phyloP scores from a whole-genome alignment of 2,113 vertebrate genomes.

The Arvicanthis niloticus region DNA sequence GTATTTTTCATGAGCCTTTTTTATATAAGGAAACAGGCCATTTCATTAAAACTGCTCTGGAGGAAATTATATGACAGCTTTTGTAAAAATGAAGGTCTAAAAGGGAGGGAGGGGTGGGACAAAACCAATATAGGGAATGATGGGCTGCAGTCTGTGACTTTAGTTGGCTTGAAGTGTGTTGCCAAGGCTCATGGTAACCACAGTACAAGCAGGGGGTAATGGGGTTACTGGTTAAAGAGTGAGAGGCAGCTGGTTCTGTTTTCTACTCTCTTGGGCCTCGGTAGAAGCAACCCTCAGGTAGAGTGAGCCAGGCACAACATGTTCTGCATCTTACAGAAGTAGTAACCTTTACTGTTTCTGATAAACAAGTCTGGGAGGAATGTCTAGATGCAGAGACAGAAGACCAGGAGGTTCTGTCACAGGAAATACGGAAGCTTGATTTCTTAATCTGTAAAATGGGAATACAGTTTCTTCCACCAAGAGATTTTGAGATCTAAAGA shows the following conservation, averaged over 20 bases:
- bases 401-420: background rate
- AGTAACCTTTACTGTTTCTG: background rate
- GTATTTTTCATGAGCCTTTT: slow-evolving; percentile 38
- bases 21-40: slow-evolving; percentile 44
- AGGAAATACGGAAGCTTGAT: background rate
- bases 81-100: slow-evolving; percentile 10
- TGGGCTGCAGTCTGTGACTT: slow-evolving; percentile 22
- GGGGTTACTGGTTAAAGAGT: background rate
- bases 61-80: slow-evolving; percentile 34
- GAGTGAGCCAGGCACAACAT: background rate
- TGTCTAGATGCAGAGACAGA: background rate
- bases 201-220: background rate
- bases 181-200: background rate
- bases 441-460: slow-evolving; percentile 16
- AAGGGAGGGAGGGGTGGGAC: background rate
- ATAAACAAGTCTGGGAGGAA: background rate
- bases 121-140: background rate
- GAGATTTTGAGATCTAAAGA: slow-evolving; percentile 21
- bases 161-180: slow-evolving; percentile 18
- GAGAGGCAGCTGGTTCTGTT: background rate
- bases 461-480: background rate
- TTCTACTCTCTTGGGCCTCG: background rate
- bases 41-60: slow-evolving; percentile 34
- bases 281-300: background rate
- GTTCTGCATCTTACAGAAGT: background rate